Percentiles rank a stretch among this genome's conserved stretches.
phyloP scores from a whole-genome alignment of 30 jellyfish, hydroid and myxozoan species.

The Aurelia coerulea region DNA sequence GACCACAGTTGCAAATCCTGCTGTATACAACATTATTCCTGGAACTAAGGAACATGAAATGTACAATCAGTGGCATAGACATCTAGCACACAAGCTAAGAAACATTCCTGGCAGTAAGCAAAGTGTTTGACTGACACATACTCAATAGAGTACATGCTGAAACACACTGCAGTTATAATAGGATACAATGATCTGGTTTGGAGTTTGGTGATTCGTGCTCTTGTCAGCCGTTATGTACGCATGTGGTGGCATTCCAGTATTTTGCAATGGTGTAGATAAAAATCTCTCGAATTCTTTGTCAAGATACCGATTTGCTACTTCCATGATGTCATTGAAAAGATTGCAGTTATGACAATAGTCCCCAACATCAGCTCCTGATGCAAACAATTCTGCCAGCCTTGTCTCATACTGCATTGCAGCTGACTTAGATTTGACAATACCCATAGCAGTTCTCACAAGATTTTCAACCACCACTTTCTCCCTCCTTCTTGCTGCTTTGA shows the following conservation, averaged over 20 bases:
- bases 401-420: conserved; percentile 35
- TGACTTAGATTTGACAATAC: conserved; percentile 22
- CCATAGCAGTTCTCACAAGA: conserved; percentile 20
- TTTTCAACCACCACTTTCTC: no score
- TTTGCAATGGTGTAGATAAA: neutral
- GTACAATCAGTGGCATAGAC: no score
- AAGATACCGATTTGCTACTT: conserved; percentile 9
- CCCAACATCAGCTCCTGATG: conserved; percentile 59
- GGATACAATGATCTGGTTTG: conserved; percentile 24
- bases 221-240: conserved; percentile 14
- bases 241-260: conserved; percentile 33
- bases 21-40: no score
- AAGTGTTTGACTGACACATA: no score
- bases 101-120: no score
- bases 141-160: no score
- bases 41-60: no score
- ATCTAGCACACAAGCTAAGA: no score
- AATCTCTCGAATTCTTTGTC: neutral
- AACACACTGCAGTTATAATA: no score
- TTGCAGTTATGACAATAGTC: conserved; percentile 40
- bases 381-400: conserved; percentile 27
- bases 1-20: no score
- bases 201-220: conserved; percentile 9
- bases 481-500: no score
- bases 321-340: conserved; percentile 6